phyloP scores from a whole-genome alignment of 2,888 invertebrate species.

The Agrenia bidenticulata region DNA sequence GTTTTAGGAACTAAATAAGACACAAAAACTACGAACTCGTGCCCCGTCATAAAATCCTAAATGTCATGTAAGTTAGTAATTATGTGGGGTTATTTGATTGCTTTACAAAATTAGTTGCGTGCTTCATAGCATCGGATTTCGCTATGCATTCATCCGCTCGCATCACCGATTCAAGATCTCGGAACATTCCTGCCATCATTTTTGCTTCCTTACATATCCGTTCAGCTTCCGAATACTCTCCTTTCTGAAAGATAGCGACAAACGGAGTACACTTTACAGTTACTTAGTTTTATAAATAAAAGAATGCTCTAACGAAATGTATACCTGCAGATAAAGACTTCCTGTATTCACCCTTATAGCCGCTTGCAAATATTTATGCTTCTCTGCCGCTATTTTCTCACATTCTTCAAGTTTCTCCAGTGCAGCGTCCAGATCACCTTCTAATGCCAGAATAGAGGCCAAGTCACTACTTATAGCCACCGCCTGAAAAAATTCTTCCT shows the following conservation, averaged over 20 bases:
- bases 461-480: conserved; percentile 40
- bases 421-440: conserved; percentile 49
- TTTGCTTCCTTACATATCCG: conserved; percentile 47
- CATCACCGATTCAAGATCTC: conserved; percentile 43
- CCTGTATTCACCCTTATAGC: conserved; percentile 48
- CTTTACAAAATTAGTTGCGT: neutral
- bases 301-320: neutral
- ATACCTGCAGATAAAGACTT: conserved; percentile 48
- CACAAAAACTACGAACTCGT: no score
- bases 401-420: conserved; percentile 40
- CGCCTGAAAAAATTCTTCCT: conserved; percentile 23
- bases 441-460: conserved; percentile 44
- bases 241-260: conserved; percentile 40
- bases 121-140: conserved; percentile 8
- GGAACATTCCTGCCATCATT: conserved; percentile 37
- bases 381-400: conserved; percentile 44
- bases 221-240: conserved; percentile 47
- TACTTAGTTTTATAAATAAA: neutral
- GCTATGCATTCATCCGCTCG: conserved; percentile 48
- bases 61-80: no score
- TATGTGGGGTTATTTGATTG: no score
- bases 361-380: conserved; percentile 44
- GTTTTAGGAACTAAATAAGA: no score
- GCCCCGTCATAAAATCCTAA: no score
- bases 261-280: neutral